Conservation (phyloP, 2,888 invertebrate species). For the Syrista parreyssii region DNA sequence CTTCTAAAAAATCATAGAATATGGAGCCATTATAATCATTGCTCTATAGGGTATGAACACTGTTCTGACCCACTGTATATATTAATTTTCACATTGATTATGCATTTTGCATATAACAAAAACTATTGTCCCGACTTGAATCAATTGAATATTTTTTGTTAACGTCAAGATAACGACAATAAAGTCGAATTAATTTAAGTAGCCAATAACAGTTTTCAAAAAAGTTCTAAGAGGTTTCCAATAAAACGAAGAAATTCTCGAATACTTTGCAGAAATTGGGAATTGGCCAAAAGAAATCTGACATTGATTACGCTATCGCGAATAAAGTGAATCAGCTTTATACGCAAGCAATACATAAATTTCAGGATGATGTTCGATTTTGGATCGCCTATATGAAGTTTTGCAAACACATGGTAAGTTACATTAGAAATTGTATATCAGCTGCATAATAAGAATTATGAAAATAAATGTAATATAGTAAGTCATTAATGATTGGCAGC, state of each 20-base stretch:
- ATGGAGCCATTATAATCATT: too few relatives aligned
- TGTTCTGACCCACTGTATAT: too few relatives aligned
- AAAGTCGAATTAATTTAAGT: too few relatives aligned
- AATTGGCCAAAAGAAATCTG: constrained; percentile 72
- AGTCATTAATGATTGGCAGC: constrained; percentile 42
- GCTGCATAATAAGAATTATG: constrained; percentile 71
- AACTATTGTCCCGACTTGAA: neutral
- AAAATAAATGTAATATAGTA: constrained; percentile 74
- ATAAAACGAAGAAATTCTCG: neutral
- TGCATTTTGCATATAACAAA: too few relatives aligned
- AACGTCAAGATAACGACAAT: too few relatives aligned
- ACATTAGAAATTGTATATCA: constrained; percentile 44
- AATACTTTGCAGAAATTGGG: constrained; percentile 63
- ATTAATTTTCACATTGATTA: too few relatives aligned
- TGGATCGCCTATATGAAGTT: constrained; percentile 86
- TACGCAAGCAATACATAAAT: constrained; percentile 76
- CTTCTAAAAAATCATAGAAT: too few relatives aligned
- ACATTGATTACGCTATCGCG: constrained; percentile 77
- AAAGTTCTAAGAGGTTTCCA: neutral
- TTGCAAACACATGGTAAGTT: constrained; percentile 74
- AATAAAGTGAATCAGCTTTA: constrained; percentile 80
- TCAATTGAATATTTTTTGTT: constrained; percentile 1
- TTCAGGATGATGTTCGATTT: constrained; percentile 78
- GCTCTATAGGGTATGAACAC: too few relatives aligned
- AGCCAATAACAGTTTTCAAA: neutral